Evolutionary conservation across 2,113 vertebrate species (phyloP).

Genomic region (Morphnarchus princeps): DNA sequence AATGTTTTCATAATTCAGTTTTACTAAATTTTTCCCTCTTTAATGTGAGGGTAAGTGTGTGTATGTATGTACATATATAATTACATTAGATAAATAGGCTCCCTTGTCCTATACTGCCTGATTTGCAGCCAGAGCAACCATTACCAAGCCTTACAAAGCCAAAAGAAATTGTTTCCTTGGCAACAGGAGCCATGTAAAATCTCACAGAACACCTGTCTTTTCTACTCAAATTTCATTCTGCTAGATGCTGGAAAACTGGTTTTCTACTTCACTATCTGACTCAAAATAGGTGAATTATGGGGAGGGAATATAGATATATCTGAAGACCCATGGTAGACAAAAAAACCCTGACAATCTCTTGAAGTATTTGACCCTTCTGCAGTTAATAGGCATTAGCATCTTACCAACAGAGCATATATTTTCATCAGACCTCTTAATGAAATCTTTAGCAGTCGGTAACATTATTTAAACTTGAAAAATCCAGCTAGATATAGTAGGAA

Average conservation of each 20-base stretch:
- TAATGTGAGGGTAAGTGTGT: neutral
- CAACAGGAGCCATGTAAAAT: conserved; percentile 64
- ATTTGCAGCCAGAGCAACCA: conserved; percentile 47
- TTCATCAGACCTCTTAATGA: neutral
- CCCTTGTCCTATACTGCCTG: conserved; percentile 3
- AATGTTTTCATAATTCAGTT: neutral
- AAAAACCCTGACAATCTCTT: neutral
- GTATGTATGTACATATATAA: neutral
- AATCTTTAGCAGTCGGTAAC: neutral
- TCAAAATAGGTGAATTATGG: neutral
- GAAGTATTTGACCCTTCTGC: neutral
- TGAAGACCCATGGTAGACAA: neutral
- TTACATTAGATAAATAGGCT: neutral
- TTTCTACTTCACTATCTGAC: conserved; percentile 17
- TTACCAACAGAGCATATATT: neutral
- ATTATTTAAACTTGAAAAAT: conserved; percentile 39
- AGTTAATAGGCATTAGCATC: conserved; percentile 1
- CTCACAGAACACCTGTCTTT: conserved; percentile 62
- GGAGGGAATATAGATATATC: neutral
- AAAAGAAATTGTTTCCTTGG: conserved; percentile 70
- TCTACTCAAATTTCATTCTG: conserved; percentile 48
- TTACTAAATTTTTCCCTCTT: neutral
- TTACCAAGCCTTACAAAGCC: conserved; percentile 43
- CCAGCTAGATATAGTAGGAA: neutral
- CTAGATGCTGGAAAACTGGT: conserved; percentile 25